These are phyloP conservation scores for Xestia xanthographa DNA, from an alignment of 2,888 invertebrate genomes.

Conservation along the genomic window DNA sequence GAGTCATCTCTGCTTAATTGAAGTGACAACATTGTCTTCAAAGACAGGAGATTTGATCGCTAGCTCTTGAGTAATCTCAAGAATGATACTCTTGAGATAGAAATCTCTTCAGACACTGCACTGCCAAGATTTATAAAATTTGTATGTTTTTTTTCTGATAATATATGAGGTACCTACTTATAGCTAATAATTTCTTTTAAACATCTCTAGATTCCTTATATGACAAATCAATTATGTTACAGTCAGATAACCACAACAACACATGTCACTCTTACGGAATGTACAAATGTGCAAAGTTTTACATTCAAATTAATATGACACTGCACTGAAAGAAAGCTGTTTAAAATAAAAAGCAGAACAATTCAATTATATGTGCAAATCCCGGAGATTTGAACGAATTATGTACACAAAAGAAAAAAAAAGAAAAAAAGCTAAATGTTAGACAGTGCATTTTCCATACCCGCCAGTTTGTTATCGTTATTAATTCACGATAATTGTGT, in stretches of 20 bases:
- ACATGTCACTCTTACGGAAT: neutral
- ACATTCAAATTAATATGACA: neutral
- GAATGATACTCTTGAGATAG: conserved; percentile 46
- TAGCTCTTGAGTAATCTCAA: conserved; percentile 51
- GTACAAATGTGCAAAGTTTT: neutral
- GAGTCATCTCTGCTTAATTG: conserved; percentile 11
- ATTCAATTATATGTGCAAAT: neutral
- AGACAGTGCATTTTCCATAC: neutral
- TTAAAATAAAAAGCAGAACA: neutral
- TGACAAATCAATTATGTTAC: neutral
- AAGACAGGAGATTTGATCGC: conserved; percentile 50
- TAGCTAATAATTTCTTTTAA: too few species aligned
- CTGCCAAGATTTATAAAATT: conserved; percentile 21
- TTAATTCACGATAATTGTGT: neutral
- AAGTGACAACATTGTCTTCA: conserved; percentile 42
- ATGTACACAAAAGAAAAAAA: neutral
- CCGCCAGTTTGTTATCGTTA: neutral
- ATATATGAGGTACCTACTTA: neutral
- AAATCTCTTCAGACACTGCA: conserved; percentile 24
- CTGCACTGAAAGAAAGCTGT: neutral
- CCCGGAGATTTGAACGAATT: neutral
- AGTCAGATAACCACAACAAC: neutral
- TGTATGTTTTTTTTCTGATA: conserved; percentile 3
- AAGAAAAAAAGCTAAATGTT: neutral
- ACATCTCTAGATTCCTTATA: too few species aligned